Base-by-base conservation (phyloP, 64 coral and sea anemone species). In the Orbicella faveolata region DNA sequence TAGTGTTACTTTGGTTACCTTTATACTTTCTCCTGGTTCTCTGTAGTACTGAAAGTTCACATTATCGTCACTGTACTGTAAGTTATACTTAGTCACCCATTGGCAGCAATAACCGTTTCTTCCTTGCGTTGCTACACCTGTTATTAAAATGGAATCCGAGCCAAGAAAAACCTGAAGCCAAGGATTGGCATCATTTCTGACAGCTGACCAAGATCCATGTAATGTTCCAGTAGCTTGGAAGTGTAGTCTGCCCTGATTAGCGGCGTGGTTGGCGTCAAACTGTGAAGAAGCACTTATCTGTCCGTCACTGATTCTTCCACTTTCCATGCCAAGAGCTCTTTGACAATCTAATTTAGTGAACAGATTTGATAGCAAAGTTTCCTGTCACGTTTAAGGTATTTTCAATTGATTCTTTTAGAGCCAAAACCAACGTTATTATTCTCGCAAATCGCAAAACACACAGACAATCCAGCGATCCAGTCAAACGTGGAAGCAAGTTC, bases 151-250 rank as follows among this genome's bases (percentile, higher is more conserved):
- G 36, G 17, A 20, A 16, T 17, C 12, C 41, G 3, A 23, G 17
- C 75, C 75, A 9, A 77, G 75, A 77, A 52, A 25, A 21, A 77
- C 14, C 16, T 77, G 75, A 39, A 77, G 75, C 75, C 75, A 77
- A 1, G 51, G 75, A 39, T 77, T 1, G 18, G 34, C 34, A 77
- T 51, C 37, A 77, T 19, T 39, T 51, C 4, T 20, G 0, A 0
- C 17, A 18, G 75, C 75, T 20, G 36, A 15, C 75, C 75, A 77
- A 20, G 75, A 4, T 9, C 75, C 75, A 1, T 13, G 15, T 77
- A 35, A 1, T 11, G 4, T 21, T 21, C 36, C 36, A 48, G 9
- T 39, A 21, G 75, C 1, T 51, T 51, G 10, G 17, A 77, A 77
- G 13, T 77, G 75, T 13, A 77, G 39, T 44, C 75, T 77, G 5